Base-by-base conservation (phyloP, 1,140 invertebrate genomes). In the Venturia canescens region DNA sequence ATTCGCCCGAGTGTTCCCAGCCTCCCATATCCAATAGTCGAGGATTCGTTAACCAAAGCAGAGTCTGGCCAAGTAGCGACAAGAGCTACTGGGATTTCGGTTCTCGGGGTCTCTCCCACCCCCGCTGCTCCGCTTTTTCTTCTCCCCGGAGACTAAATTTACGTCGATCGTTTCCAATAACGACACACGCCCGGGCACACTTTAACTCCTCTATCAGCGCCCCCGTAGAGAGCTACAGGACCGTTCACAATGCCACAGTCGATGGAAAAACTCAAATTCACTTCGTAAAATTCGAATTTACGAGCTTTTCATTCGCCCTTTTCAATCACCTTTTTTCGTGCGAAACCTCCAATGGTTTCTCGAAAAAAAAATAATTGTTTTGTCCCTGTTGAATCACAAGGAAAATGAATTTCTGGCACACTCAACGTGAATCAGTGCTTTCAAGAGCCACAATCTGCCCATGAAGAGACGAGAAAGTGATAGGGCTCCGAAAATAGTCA, bases 91-190 rank as follows among this genome's bases (percentile, higher is more conserved):
- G 71, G 48, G 71, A 74, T 74, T 74, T 74, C 26, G 71, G 71
- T 74, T 11, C 48, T 57, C 31, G 6, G 71, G 48, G 16, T 15
- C 79, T 81, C 81, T 79, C 79, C 71, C 66, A 67, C 34, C 34
- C 34, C 34, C 34, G 3, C 9, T 34, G 13, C 13, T 44, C 11
- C 38, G 1, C 38, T 44, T 11, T 44, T 13, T 9, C 38, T 11
- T 44, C 77, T 69, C 53, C 48, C 67, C 26, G 80, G 76, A 84
- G 82, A 80, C 78, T 70, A 83, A 82, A 84, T 84, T 84, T 82
- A 82, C 80, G 70, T 81, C 79, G 81, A 83, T 83, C 83, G 83
- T 82, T 86, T 82, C 77, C 70, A 77, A 78, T 79, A 83, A 81
- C 80, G 75, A 82, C 74, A 60, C 44, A 18, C 38, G 38, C 38